phyloP scores from a whole-genome alignment of 2,113 vertebrate genomes.

The Gobius niger region DNA sequence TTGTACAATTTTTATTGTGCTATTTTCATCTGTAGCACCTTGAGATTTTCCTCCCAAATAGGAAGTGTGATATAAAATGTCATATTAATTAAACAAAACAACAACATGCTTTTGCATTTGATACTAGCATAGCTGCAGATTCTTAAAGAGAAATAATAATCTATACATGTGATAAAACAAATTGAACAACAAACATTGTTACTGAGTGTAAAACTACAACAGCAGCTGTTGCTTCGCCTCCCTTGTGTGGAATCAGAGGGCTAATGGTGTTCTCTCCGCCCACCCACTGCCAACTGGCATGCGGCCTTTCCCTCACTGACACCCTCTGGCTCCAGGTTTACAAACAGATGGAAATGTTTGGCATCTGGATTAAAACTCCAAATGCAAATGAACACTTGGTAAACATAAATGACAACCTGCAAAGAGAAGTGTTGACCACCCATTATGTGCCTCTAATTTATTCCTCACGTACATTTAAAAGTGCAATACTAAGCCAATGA shows the following conservation, averaged over 20 bases:
- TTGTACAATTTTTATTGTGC: too few relatives aligned
- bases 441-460: background rate
- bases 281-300: conserved; percentile 43
- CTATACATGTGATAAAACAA: background rate
- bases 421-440: conserved; percentile 8
- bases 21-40: too few relatives aligned
- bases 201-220: conserved; percentile 23
- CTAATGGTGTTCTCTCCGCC: conserved; percentile 25
- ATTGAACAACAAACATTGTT: conserved; percentile 6
- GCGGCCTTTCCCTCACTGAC: conserved; percentile 39
- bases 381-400: conserved; percentile 6
- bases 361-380: conserved; percentile 29
- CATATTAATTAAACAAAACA: too few relatives aligned
- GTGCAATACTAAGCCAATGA: background rate
- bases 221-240: conserved; percentile 14
- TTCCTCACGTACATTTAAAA: background rate
- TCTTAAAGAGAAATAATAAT: too few relatives aligned
- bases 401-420: conserved; percentile 6
- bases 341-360: conserved; percentile 44
- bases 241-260: conserved; percentile 13
- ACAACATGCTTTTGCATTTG: too few relatives aligned
- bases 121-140: too few relatives aligned
- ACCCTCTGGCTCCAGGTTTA: conserved; percentile 21
- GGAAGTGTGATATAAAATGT: too few relatives aligned
- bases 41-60: too few relatives aligned